Evolutionary conservation across 2,888 invertebrate species (phyloP), one percentile per base, ranked within the genome.

Genomic region (Phengaris arion): DNA sequence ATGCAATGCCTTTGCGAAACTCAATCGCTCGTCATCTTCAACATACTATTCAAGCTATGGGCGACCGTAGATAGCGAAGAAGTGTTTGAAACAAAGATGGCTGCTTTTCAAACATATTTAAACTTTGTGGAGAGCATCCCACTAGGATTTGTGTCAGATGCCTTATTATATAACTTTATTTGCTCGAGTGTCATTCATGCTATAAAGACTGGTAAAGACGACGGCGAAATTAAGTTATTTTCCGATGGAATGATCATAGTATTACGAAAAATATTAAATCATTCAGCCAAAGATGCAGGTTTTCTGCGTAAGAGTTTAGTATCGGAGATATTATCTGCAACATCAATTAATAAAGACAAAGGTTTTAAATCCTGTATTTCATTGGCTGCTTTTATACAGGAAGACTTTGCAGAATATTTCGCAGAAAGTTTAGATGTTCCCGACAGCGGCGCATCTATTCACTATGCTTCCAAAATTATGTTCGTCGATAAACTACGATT

Each of bases 131-230:
- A 93, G 45, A 84, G 93, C 55, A 82, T 94, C 1, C 88, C 92
- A 0, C 81, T 89, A n/a, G 84, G 87, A 6, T 83, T 89, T 72
- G 81, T 87, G 1, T 89, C 95, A n/a, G 93, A 94, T 8, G 86
- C 89, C 0, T 95, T 94, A 79, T 83, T 96, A 13, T 89, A 95
- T 59, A 93, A 94, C 80, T 95, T 95, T 80, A 87, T 94, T 7
- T 92, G 94, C 75, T 92, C 94, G 78, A 94, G 92, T 75, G 84
- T 96, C 45, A 74, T 59, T 15, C 57, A 59, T 57, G 74, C 74
- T 4, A 57, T 74, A 74, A 74, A 74, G 57, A 57, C 46, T 48
- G 12, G 55, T 46, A 74, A 74, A 46, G 59, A 7, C 22, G 74
- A 74, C 13, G 54, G 7, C 35, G 74, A 74, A 74, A 74, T 74